phyloP scores from a whole-genome alignment of 2,797 vertebrate species.

The Gallinago nigripennis region DNA sequence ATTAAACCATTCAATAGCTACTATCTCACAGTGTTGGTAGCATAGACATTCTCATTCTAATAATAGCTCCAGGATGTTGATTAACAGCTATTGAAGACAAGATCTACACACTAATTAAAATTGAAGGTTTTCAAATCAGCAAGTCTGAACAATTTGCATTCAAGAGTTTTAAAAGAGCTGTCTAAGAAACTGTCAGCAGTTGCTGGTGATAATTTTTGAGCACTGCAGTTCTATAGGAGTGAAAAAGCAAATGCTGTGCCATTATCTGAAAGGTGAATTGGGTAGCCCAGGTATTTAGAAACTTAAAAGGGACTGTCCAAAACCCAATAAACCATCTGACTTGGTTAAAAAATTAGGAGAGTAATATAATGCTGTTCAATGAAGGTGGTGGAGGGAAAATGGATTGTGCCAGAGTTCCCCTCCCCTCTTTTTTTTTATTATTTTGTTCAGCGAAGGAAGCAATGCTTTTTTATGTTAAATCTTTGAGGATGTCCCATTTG shows the following conservation, averaged over 20 bases:
- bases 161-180: neutral
- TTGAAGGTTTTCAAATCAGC: neutral
- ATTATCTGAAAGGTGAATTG: neutral
- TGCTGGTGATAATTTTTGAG: neutral
- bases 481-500: neutral
- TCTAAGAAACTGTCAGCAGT: neutral
- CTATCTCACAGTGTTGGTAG: neutral
- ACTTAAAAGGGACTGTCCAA: neutral
- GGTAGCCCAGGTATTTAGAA: neutral
- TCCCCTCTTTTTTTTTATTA: neutral
- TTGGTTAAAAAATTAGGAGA: neutral
- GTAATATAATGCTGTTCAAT: neutral
- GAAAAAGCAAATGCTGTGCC: neutral
- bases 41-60: neutral
- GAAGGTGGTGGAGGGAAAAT: neutral
- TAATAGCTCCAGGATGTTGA: neutral
- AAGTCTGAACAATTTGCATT: neutral
- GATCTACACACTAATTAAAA: neutral
- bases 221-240: neutral
- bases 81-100: slow-evolving; percentile 20
- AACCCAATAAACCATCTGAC: neutral
- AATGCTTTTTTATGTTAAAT: neutral
- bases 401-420: neutral
- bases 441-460: neutral
- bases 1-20: neutral